A percentile compares a stretch with the other conserved stretches of the same genome.
Evolutionary conservation across 2,888 invertebrate species (phyloP).

Genomic region (Melanostoma mellinum): DNA sequence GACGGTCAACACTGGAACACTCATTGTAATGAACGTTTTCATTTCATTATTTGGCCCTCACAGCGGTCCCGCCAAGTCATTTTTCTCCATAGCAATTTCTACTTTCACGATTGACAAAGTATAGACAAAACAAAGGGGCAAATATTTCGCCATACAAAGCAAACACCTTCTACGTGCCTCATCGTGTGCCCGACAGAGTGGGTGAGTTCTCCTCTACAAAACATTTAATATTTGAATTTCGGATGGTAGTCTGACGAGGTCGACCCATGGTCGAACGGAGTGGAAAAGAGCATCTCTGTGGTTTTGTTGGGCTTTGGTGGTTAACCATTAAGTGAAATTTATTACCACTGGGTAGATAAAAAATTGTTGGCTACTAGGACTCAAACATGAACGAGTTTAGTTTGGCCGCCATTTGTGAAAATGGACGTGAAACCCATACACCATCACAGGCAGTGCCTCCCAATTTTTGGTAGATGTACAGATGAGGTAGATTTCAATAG

Average conservation of each 20-base stretch:
- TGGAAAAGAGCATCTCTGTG: slow-evolving; percentile 55
- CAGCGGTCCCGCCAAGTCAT: slow-evolving; percentile 17
- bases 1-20: slow-evolving; percentile 46
- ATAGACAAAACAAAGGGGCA: slow-evolving; percentile 10
- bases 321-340: slow-evolving; percentile 67
- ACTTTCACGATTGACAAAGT: slow-evolving; percentile 23
- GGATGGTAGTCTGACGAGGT: slow-evolving; percentile 8
- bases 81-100: background rate
- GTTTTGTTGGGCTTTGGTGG: slow-evolving; percentile 52
- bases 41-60: slow-evolving; percentile 57
- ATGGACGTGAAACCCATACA: slow-evolving; percentile 24
- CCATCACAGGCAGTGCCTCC: background rate
- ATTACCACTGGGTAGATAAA: slow-evolving; percentile 62
- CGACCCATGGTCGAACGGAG: background rate
- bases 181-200: too few species aligned
- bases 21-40: slow-evolving; percentile 65
- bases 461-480: background rate
- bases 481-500: slow-evolving; percentile 16
- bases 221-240: slow-evolving; percentile 42
- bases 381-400: slow-evolving; percentile 62
- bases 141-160: slow-evolving; percentile 16
- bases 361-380: slow-evolving; percentile 53
- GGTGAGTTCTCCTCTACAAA: slow-evolving; percentile 1
- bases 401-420: slow-evolving; percentile 55
- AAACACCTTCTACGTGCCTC: background rate